phyloP scores from a whole-genome alignment of 37 sponge, comb jelly and placozoan species.

The Hormiphora californensis region DNA sequence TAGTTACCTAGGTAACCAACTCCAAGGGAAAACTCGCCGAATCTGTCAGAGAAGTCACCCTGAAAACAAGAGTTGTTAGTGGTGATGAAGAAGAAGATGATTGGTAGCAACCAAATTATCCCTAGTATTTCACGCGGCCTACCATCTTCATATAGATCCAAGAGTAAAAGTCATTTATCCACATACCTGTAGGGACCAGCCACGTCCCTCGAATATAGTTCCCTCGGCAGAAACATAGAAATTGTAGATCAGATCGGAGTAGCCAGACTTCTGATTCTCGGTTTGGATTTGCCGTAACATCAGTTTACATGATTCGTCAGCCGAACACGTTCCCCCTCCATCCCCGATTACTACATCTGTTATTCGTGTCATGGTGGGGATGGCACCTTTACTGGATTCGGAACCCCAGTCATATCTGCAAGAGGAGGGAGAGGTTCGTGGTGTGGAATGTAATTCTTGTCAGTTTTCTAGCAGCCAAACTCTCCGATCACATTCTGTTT shows the following conservation, averaged over 20 bases:
- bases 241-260: slow-evolving; percentile 15
- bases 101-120: too few species aligned
- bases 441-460: too few species aligned
- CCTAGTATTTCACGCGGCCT: too few species aligned
- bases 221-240: neutral
- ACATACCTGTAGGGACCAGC: slow-evolving; percentile 27
- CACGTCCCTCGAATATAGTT: neutral
- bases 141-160: too few species aligned
- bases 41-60: neutral
- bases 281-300: neutral
- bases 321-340: neutral
- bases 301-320: neutral
- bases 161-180: neutral
- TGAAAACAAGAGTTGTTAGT: neutral
- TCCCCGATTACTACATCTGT: slow-evolving; percentile 45
- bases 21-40: neutral
- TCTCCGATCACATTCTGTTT: too few species aligned
- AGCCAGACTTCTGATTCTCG: neutral
- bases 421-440: too few species aligned
- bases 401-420: slow-evolving; percentile 35
- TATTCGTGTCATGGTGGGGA: neutral
- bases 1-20: neutral
- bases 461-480: too few species aligned
- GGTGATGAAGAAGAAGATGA: too few species aligned
- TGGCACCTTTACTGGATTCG: neutral